Base-by-base conservation (phyloP, 2,888 invertebrate genomes). In the Drosophila lacicola region DNA sequence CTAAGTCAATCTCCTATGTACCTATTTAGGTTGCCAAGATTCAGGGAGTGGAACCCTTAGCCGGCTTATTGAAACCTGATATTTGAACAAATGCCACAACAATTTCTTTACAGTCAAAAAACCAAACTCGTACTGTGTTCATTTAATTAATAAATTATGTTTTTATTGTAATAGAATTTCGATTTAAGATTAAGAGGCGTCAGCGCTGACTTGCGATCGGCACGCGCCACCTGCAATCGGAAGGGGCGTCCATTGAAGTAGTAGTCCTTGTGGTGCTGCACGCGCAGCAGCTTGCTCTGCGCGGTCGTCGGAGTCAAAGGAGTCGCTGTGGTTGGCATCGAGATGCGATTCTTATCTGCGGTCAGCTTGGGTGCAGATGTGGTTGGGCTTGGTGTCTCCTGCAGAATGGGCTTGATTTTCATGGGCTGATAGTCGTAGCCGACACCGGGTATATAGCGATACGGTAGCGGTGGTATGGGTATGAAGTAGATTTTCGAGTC, bases 401-500 rank as follows among this genome's bases (percentile, higher is more conserved):
- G 76, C 4, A 82, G 19, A 13, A 90, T 88, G 17, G 91, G 89
- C 50, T 88, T 89, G 45, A 91, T 91, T 69, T 89, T 88, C 2
- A 95, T 95, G 0, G 97, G 96, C 80, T 96, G 96, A 0, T 96
- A 96, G 19, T 97, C 95, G 92, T 97, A 97, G 0, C 97, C 97
- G 41, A 97, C 91, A 2, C 97, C 97, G 0, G 97, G 97, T 2
- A 97, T 95, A 91, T 95, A 97, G 93, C 96, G 95, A 93, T 97
- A 97, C 0, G 97, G 97, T 42, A 96, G 95, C 3, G 97, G 96
- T 0, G 97, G 97, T 67, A 97, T 93, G 74, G 96, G 94, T 69
- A 97, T 96, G 93, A 96, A 97, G 92, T 96, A 97, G 78, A 97
- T 96, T 39, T 97, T 96, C 0, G 97, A 97, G 89, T 97, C 96